A percentile compares a stretch with the other conserved stretches of the same genome.
Evolutionary conservation across 1,140 invertebrate species (phyloP).

Genomic region (Anastatus disparis): DNA sequence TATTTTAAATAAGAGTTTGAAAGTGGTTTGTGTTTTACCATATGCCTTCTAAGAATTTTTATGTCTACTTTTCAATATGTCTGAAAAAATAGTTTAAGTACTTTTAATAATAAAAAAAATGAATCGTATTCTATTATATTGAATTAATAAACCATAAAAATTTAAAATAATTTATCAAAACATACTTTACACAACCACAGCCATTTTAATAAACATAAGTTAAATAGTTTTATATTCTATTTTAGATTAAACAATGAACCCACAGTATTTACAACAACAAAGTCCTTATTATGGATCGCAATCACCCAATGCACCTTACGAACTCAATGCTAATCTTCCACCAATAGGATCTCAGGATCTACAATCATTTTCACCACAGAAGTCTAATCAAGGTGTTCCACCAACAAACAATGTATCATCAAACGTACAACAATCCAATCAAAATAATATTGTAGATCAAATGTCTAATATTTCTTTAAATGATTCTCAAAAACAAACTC

Average conservation of each 20-base stretch:
- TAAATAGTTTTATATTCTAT: neutral
- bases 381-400: conserved; percentile 19
- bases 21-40: neutral
- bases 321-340: conserved; percentile 48
- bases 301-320: conserved; percentile 40
- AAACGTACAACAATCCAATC: conserved; percentile 33
- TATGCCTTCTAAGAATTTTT: too few relatives aligned
- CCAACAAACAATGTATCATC: neutral
- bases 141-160: too few relatives aligned
- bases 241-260: conserved; percentile 51
- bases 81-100: too few relatives aligned
- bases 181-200: too few relatives aligned
- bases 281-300: conserved; percentile 45
- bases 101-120: too few relatives aligned
- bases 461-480: conserved; percentile 51
- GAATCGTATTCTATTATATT: too few relatives aligned
- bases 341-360: conserved; percentile 35
- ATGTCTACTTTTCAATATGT: too few relatives aligned
- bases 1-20: neutral
- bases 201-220: neutral
- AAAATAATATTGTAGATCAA: conserved; percentile 51
- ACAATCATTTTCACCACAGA: conserved; percentile 37
- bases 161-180: too few relatives aligned
- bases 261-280: conserved; percentile 51
- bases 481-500: conserved; percentile 42